Base-by-base conservation (phyloP, 2,113 vertebrate genomes). In the Myotis yumanensis region DNA sequence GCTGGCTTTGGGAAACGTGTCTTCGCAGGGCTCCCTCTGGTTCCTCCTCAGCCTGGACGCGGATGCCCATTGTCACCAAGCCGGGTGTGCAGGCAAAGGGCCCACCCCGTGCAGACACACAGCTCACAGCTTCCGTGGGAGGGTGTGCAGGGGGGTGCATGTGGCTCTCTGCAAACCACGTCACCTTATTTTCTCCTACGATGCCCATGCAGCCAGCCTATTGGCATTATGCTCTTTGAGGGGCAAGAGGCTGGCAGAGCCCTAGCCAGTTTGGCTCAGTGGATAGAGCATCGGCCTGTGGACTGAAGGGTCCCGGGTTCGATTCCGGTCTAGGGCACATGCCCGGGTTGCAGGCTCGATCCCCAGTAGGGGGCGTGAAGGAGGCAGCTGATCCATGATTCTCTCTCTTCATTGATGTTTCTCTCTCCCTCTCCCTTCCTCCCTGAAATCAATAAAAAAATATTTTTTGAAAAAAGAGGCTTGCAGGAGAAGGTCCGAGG, bases 61-160 rank as follows among this genome's bases (percentile, higher is more conserved):
- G n/a, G 95, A 37, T 48, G 2, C 52, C 54, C 6, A 0, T 16
- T 0, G 0, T 81, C 35, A 2, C 35, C 4, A 8, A 22, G 59
- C 89, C n/a, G 11, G 35, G 76, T 52, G 0, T 62, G 59, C 40
- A 35, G 68, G 81, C 37, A 22, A 52, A 66, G 51, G 10, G 20
- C 35, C 35, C 11, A 3, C 32, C 32, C 89, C 5, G 0, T 11
- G 75, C 52, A 46, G 75, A 73, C 20, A 17, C 32, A 66, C 5
- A 7, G 11, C 40, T 3, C 30, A 35, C 17, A 7, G 52, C 46
- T 57, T 57, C 66, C 22, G 7, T 64, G 52, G 51, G 35, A 23
- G 28, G 14, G 3, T 0, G 4, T 6, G 23, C 22, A 4, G 9
- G 37, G 37, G 1, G 25, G 48, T 52, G n/a, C 15, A 57, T 0